Conservation (phyloP, 2,888 invertebrate genomes). For the Drosophila mercatorum region DNA sequence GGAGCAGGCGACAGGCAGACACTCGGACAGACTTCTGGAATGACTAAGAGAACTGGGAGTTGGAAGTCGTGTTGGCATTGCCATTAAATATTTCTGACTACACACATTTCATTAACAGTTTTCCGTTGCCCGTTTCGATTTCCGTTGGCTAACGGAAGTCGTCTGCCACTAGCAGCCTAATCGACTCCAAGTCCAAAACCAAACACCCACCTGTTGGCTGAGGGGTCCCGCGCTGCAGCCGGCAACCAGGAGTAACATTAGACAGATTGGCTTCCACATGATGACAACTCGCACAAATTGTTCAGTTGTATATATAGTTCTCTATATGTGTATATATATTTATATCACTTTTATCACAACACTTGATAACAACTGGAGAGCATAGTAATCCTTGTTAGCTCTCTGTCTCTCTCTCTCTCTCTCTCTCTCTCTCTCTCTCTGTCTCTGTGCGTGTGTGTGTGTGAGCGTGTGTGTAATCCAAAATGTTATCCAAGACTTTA, state of each 20-base stretch:
- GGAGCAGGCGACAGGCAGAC: background rate
- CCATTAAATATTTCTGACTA: constrained; percentile 60
- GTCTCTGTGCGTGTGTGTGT: constrained; percentile 12
- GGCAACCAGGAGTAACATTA: constrained; percentile 74
- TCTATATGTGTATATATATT: background rate
- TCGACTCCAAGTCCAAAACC: constrained; percentile 5
- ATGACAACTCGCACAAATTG: constrained; percentile 31
- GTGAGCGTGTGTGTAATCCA: constrained; percentile 36
- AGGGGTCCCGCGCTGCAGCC: constrained; percentile 81
- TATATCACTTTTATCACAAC: constrained; percentile 43
- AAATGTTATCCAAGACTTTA: constrained; percentile 39
- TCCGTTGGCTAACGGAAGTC: constrained; percentile 74
- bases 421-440: background rate
- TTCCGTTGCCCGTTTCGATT: constrained; percentile 54
- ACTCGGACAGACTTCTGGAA: constrained; percentile 17
- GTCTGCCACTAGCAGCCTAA: constrained; percentile 30
- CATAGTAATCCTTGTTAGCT: constrained; percentile 68
- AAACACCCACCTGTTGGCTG: constrained; percentile 80
- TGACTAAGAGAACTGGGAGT: constrained; percentile 34
- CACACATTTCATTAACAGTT: constrained; percentile 68
- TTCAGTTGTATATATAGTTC: constrained; percentile 29
- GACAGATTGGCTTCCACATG: constrained; percentile 80
- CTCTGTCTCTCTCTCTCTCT: background rate
- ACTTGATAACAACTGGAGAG: constrained; percentile 36
- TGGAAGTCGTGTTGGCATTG: constrained; percentile 31